Conservation (phyloP, 2,797 vertebrate genomes). For the Alouatta caraya region DNA sequence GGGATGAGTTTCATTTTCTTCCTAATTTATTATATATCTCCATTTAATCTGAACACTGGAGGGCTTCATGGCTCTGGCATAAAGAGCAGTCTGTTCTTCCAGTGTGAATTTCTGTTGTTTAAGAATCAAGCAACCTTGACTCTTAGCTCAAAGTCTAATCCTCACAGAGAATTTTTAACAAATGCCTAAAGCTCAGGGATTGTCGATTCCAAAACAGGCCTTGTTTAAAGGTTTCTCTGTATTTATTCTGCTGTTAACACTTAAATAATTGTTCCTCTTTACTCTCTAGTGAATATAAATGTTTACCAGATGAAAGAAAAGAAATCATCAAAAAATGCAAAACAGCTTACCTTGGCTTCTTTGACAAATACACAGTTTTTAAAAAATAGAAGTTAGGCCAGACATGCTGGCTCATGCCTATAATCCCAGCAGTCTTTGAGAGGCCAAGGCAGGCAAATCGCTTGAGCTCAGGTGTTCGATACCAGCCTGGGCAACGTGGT, state of each 20-base stretch:
- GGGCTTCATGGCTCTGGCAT: neutral
- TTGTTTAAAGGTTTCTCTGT: neutral
- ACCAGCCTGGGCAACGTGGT: neutral
- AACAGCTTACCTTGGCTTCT: neutral
- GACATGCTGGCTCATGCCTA: neutral
- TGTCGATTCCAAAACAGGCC: neutral
- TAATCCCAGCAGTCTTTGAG: neutral
- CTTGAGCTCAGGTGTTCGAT: neutral
- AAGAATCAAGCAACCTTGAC: neutral
- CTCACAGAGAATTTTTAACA: neutral
- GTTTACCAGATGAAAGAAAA: neutral
- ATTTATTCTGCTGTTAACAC: neutral
- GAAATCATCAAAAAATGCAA: neutral
- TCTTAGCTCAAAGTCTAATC: neutral
- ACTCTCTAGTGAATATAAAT: neutral
- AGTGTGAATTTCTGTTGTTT: neutral
- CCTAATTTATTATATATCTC: slow-evolving; percentile 40
- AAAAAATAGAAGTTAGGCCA: neutral
- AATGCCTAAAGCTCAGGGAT: neutral
- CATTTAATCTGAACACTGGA: neutral
- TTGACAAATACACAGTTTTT: neutral
- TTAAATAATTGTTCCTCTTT: neutral
- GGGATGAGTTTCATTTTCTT: slow-evolving; percentile 39
- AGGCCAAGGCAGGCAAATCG: neutral
- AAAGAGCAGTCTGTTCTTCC: neutral